Conservation (phyloP, 2,113 vertebrate species). For the Dendrocopos noguchii region DNA sequence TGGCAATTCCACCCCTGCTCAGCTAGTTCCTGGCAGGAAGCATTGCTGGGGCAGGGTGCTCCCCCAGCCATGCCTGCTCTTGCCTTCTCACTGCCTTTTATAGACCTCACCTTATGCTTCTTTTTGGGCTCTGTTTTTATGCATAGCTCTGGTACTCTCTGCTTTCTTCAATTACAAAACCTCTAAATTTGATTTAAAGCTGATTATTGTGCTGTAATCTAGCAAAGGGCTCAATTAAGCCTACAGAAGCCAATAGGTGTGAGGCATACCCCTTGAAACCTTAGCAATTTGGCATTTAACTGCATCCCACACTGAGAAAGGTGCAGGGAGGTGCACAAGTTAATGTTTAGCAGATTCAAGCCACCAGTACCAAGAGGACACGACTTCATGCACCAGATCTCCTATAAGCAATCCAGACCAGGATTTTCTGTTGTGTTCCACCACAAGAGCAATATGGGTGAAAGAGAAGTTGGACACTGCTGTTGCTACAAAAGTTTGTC, state of each 20-base stretch:
- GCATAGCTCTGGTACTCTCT: not conserved
- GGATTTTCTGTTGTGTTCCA: not conserved
- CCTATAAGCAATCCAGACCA: not conserved
- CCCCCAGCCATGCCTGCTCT: not conserved
- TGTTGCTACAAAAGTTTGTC: not conserved
- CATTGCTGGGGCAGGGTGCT: not conserved
- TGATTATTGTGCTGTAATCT: conserved; percentile 12
- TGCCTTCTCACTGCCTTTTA: not conserved
- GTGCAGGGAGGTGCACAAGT: not conserved
- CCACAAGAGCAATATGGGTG: not conserved
- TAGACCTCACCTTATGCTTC: not conserved
- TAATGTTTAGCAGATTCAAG: not conserved
- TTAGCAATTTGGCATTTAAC: not conserved
- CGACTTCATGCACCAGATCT: not conserved
- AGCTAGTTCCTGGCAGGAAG: not conserved
- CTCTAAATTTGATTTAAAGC: conserved; percentile 27
- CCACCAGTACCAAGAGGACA: not conserved
- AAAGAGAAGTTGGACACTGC: not conserved
- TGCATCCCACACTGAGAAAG: not conserved
- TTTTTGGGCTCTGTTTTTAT: not conserved
- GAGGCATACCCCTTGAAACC: not conserved
- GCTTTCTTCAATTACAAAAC: conserved; percentile 1
- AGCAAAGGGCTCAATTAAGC: not conserved
- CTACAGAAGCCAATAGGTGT: not conserved
- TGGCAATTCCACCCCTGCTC: not conserved